Conservation (phyloP, 2,797 vertebrate species). For the Hypotaenidia okinawae region DNA sequence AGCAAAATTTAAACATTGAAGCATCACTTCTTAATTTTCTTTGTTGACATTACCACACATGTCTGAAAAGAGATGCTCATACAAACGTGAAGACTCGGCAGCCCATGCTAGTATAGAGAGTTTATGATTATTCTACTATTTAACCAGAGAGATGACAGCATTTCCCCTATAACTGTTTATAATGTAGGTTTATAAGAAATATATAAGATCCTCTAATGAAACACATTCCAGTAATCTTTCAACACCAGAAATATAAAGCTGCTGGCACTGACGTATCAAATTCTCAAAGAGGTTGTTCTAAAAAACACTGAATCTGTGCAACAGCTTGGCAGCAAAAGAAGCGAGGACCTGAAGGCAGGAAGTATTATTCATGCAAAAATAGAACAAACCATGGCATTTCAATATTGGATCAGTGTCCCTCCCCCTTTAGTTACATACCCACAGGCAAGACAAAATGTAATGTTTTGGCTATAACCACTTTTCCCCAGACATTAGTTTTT, state of each 20-base stretch:
- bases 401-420: constrained; percentile 47
- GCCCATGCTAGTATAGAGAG: not conserved
- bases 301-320: constrained; percentile 70
- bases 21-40: not conserved
- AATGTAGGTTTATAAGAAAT: not conserved
- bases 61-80: not conserved
- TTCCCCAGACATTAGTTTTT: constrained; percentile 55
- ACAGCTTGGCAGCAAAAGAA: constrained; percentile 74
- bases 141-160: constrained; percentile 31
- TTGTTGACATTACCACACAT: not conserved
- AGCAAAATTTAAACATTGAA: not conserved
- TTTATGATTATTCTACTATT: constrained; percentile 25
- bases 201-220: constrained; percentile 39
- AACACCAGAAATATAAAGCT: constrained; percentile 72
- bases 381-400: constrained; percentile 71
- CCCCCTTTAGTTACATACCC: constrained; percentile 68
- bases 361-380: constrained; percentile 75
- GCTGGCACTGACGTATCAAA: constrained; percentile 61
- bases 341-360: constrained; percentile 71
- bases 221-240: constrained; percentile 67
- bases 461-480: constrained; percentile 65
- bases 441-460: constrained; percentile 64
- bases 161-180: constrained; percentile 16
- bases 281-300: constrained; percentile 71
- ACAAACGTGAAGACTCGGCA: not conserved